Evolutionary conservation across 2,797 vertebrate species (phyloP), one percentile per base, ranked within the genome.

Genomic region (Pogoniulus pusillus): DNA sequence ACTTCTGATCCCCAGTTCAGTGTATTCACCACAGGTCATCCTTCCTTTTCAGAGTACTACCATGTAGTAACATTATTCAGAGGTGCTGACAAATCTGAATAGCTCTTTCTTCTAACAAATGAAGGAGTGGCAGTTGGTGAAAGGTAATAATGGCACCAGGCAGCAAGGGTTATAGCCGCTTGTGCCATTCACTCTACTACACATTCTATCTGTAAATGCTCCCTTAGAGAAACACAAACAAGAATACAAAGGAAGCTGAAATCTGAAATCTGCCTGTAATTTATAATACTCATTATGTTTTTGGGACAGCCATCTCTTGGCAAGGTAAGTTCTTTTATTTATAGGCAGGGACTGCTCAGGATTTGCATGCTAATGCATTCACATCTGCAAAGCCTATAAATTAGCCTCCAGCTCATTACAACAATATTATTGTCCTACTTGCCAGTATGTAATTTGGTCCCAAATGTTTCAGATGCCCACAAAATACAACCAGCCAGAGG

Each of bases 361-460:
- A 63, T 95, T 92, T 94, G 91, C 82, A 89, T 93, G 64, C 49
- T 91, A 96, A 92, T 93, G 26, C 32, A 30, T 73, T 87, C 87
- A 83, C 85, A 93, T 94, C 93, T 93, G 94, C 82, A 95, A 93
- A 93, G 57, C 63, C 82, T 82, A 75, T 94, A 94, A 96, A 95
- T 93, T 94, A 94, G 73, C 57, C 84, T 91, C 64, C 23, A 72
- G 79, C 82, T 94, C 85, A 73, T 93, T 92, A 89, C 4, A 15
- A 80, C 70, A 64, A 60, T 93, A 64, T 39, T 87, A 76, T 87
- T 95, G 91, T 94, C 76, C 76, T 83, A 79, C 66, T 93, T 91
- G 66, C 64, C 74, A 85, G 55, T 81, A 60, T 60, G 73, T 83
- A 85, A 85, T 83, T 70, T 87, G 76, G 69, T 89, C 66, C 66